These are phyloP conservation scores for Lophochroa leadbeateri DNA, from an alignment of 2,113 vertebrate species.

Conservation along the genomic window DNA sequence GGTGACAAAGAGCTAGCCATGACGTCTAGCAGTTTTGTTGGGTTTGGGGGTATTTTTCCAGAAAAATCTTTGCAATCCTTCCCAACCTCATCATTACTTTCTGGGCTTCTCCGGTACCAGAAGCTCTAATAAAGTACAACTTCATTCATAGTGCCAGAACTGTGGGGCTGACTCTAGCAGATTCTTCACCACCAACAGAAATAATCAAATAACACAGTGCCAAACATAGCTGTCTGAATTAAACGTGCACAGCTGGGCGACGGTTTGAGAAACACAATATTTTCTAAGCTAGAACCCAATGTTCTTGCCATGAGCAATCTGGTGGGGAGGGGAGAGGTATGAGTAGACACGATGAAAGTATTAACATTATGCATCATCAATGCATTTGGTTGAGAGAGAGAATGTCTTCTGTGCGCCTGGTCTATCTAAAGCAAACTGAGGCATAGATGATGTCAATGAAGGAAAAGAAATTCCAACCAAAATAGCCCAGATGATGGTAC, in stretches of 20 bases:
- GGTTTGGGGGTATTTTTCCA: background rate
- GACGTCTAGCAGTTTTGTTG: background rate
- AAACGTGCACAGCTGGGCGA: accelerated
- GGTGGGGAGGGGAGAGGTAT: background rate
- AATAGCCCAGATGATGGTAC: background rate
- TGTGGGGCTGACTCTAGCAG: background rate
- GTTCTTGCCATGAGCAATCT: background rate
- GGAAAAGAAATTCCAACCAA: background rate
- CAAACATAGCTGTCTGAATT: background rate
- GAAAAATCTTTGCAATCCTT: background rate
- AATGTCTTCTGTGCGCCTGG: accelerated
- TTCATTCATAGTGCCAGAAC: background rate
- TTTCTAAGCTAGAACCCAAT: background rate
- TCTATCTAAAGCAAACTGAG: background rate
- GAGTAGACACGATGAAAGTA: background rate
- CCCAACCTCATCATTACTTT: background rate
- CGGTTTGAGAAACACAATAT: background rate
- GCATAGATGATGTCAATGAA: background rate
- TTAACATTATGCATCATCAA: accelerated
- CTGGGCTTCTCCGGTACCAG: background rate
- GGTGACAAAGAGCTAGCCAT: background rate
- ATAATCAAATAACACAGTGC: background rate
- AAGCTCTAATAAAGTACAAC: background rate
- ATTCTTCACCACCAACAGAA: background rate
- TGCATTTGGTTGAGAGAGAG: background rate